Percentiles rank a stretch among this genome's conserved stretches.
Conservation (phyloP, 2,888 invertebrate genomes). For the Lepidocyrtoides sp. region DNA sequence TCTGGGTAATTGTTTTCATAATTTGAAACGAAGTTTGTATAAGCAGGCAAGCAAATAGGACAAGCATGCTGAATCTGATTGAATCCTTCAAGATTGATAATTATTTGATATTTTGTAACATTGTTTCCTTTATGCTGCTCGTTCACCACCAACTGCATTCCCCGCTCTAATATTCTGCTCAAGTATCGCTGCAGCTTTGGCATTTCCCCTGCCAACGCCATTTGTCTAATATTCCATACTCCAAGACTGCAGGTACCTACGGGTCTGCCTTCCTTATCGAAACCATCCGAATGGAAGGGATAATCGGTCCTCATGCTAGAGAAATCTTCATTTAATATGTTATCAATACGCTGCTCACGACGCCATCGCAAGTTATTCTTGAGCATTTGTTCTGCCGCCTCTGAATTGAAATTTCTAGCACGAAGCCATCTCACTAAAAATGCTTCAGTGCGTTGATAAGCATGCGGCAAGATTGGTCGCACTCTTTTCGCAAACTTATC, state of each 20-base stretch:
- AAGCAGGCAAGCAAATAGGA: slow-evolving; percentile 24
- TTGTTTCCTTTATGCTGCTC: slow-evolving; percentile 42
- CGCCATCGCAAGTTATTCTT: slow-evolving; percentile 61
- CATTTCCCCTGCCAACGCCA: slow-evolving; percentile 45
- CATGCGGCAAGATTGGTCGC: slow-evolving; percentile 1
- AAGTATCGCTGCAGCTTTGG: slow-evolving; percentile 40
- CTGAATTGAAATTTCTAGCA: slow-evolving; percentile 56
- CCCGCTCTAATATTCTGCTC: slow-evolving; percentile 56
- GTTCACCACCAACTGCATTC: neutral
- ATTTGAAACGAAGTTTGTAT: neutral
- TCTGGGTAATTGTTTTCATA: slow-evolving; percentile 44
- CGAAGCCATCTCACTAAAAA: slow-evolving; percentile 51
- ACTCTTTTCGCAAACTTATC: slow-evolving; percentile 14
- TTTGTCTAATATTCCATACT: slow-evolving; percentile 25
- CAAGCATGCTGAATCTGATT: slow-evolving; percentile 45
- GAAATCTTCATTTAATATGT: slow-evolving; percentile 15
- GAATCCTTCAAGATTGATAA: slow-evolving; percentile 62
- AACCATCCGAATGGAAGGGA: slow-evolving; percentile 12
- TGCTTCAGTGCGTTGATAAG: no score
- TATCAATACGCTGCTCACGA: slow-evolving; percentile 40
- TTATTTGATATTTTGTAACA: slow-evolving; percentile 59
- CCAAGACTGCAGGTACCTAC: neutral
- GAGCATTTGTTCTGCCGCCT: slow-evolving; percentile 57
- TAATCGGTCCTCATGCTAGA: slow-evolving; percentile 33
- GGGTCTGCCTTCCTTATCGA: slow-evolving; percentile 48